A percentile compares a stretch with the other conserved stretches of the same genome.
These are phyloP conservation scores for Prunella strophiata DNA, from an alignment of 2,797 vertebrate species.

Conservation along the genomic window DNA sequence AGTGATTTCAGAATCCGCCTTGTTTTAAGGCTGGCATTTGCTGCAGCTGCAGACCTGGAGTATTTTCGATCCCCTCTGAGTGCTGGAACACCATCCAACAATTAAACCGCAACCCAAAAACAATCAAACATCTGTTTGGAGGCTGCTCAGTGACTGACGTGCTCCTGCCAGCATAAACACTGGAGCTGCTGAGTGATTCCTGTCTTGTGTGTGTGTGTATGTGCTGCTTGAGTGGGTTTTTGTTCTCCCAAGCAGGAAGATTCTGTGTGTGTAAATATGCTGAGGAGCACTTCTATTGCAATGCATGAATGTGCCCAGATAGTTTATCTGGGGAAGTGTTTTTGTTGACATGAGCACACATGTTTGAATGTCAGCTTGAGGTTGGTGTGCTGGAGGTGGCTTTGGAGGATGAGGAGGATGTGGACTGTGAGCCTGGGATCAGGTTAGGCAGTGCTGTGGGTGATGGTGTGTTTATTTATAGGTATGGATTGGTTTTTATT, in stretches of 20 bases:
- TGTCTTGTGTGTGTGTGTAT: slow-evolving; percentile 12
- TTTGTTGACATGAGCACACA: not conserved
- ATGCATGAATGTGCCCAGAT: not conserved
- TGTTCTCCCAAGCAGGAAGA: not conserved
- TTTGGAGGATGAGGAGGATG: not conserved
- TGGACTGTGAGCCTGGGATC: not conserved
- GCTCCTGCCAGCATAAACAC: slow-evolving; percentile 85
- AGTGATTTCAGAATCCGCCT: slow-evolving; percentile 76
- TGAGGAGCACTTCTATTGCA: not conserved
- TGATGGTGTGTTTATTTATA: not conserved
- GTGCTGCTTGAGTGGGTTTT: not conserved
- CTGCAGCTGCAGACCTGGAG: slow-evolving; percentile 86
- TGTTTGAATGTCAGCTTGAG: not conserved
- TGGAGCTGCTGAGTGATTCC: slow-evolving; percentile 63
- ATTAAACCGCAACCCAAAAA: slow-evolving; percentile 89
- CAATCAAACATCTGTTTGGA: slow-evolving; percentile 95
- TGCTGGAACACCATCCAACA: slow-evolving; percentile 87
- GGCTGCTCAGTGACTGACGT: slow-evolving; percentile 78
- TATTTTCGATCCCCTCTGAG: slow-evolving; percentile 80
- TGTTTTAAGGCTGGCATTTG: slow-evolving; percentile 77
- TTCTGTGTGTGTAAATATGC: not conserved
- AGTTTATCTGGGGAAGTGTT: not conserved
- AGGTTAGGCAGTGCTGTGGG: not conserved
- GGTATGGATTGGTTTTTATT: not conserved
- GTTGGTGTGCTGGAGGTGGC: not conserved